phyloP scores from a whole-genome alignment of 2,113 vertebrate genomes.

The Nestor notabilis region DNA sequence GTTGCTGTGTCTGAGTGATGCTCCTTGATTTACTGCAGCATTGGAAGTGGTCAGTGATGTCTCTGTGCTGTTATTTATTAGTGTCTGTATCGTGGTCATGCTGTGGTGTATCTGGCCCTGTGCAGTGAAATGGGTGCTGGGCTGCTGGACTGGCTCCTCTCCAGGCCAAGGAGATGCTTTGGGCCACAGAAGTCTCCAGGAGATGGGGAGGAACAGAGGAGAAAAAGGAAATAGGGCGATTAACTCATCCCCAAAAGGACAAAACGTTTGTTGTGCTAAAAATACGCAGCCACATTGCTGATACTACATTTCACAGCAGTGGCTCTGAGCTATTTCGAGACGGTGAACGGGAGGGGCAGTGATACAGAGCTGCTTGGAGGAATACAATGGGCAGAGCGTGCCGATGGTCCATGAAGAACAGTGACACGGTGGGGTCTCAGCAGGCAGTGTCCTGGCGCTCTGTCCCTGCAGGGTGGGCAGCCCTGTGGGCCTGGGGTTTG shows the following conservation, averaged over 20 bases:
- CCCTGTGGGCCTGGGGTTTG: neutral
- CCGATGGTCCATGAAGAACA: rapidly evolving
- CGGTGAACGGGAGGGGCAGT: neutral
- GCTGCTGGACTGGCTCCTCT: neutral
- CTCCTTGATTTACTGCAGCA: neutral
- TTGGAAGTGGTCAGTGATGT: rapidly evolving
- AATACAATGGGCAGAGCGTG: rapidly evolving
- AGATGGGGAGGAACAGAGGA: neutral
- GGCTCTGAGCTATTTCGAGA: neutral
- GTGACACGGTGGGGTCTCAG: rapidly evolving
- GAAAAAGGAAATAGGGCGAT: neutral
- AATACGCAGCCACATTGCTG: neutral
- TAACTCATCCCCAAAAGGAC: neutral
- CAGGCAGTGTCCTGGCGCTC: rapidly evolving
- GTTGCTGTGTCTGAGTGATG: rapidly evolving
- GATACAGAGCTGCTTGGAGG: neutral
- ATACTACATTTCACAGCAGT: neutral
- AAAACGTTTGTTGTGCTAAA: neutral
- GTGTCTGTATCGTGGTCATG: rapidly evolving
- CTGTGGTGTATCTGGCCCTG: rapidly evolving
- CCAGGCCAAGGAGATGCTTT: neutral
- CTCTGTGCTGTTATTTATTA: neutral
- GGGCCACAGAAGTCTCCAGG: neutral
- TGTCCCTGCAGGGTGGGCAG: neutral
- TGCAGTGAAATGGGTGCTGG: rapidly evolving